phyloP scores from a whole-genome alignment of 2,113 vertebrate species.

The Clarias gariepinus region DNA sequence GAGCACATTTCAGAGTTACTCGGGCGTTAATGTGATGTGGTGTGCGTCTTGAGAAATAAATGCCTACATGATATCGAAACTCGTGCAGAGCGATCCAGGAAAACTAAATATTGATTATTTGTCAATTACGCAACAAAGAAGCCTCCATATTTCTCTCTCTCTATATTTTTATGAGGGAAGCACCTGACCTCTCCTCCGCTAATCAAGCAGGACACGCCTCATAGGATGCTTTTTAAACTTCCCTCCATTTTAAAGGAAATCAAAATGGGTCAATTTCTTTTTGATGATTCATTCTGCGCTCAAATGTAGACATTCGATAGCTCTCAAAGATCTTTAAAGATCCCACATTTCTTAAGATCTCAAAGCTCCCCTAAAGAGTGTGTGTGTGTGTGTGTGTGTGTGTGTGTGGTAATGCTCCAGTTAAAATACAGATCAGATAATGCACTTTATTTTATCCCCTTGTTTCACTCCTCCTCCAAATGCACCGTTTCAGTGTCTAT shows the following conservation, averaged over 20 bases:
- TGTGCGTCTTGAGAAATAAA: not conserved
- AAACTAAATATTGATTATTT: not conserved
- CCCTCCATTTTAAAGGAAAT: not conserved
- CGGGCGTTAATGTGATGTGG: not conserved
- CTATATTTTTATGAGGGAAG: not conserved
- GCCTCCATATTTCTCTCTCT: not conserved
- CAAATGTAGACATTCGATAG: not conserved
- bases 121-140: not conserved
- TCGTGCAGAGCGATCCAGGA: not conserved
- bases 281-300: not conserved
- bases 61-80: no score
- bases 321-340: not conserved
- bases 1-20: no score
- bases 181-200: not conserved
- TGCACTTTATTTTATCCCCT: no score
- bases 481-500: no score
- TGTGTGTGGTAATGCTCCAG: no score
- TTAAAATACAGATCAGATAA: no score
- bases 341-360: no score
- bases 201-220: not conserved
- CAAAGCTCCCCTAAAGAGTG: no score
- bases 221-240: not conserved
- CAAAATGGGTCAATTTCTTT: not conserved
- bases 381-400: no score
- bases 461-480: no score